phyloP scores from a whole-genome alignment of 2,888 invertebrate species.

The Drosophila bunnanda region DNA sequence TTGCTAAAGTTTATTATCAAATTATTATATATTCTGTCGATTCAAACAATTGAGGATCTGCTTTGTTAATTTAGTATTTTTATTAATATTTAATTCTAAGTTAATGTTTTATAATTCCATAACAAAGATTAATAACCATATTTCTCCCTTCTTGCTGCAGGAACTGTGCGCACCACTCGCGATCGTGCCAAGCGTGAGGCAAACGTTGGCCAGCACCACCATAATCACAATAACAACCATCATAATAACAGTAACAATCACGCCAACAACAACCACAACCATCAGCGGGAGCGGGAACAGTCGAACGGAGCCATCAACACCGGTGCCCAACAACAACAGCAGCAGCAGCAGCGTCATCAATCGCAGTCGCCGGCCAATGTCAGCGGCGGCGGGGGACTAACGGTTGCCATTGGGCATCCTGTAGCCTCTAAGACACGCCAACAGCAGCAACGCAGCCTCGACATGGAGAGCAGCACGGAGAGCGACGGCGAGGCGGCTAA shows the following conservation, averaged over 20 bases:
- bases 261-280: conserved; percentile 54
- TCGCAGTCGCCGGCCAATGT: conserved; percentile 73
- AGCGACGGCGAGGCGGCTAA: conserved; percentile 78
- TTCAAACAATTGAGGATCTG: neutral
- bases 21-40: neutral
- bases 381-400: conserved; percentile 26
- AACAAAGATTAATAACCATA: neutral
- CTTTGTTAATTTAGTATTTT: neutral
- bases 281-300: conserved; percentile 50
- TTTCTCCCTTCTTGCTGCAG: conserved; percentile 54
- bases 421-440: conserved; percentile 74
- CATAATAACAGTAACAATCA: conserved; percentile 61
- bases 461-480: conserved; percentile 82
- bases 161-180: conserved; percentile 83
- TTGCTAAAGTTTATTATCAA: neutral
- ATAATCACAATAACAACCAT: conserved; percentile 60
- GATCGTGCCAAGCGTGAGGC: conserved; percentile 85
- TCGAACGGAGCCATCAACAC: conserved; percentile 35
- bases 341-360: conserved; percentile 55
- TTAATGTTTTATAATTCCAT: neutral
- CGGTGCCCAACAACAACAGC: conserved; percentile 30
- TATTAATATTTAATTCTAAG: neutral
- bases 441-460: conserved; percentile 68
- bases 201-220: conserved; percentile 77
- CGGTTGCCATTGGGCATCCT: conserved; percentile 66